Evolutionary conservation across 2,888 invertebrate genomes (phyloP).

Genomic region (Oligia strigilis): DNA sequence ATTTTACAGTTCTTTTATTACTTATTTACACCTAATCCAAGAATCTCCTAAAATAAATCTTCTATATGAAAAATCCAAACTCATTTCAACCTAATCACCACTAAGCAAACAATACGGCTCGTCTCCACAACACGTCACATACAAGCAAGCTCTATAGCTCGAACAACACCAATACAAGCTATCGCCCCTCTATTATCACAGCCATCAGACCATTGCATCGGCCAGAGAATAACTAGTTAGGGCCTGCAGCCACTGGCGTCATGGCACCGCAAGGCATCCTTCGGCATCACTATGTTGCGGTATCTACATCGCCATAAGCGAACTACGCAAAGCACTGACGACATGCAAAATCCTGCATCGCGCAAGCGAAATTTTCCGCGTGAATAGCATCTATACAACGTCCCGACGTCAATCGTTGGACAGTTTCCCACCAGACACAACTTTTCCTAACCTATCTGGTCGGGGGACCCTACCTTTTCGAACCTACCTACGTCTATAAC

Average conservation of each 20-base stretch:
- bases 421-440: no score
- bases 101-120: not conserved
- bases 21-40: no score
- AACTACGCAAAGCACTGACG: not conserved
- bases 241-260: not conserved
- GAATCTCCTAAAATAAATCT: no score
- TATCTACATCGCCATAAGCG: not conserved
- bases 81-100: not conserved
- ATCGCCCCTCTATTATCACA: slow-evolving; percentile 15
- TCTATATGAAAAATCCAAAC: not conserved
- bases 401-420: not conserved
- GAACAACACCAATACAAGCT: slow-evolving; percentile 14
- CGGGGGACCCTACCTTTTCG: no score
- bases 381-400: not conserved
- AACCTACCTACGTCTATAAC: no score
- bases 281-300: not conserved
- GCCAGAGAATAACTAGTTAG: slow-evolving; percentile 22
- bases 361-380: not conserved
- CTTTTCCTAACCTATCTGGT: no score
- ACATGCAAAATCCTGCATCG: not conserved
- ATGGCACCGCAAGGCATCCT: not conserved
- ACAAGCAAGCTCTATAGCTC: not conserved
- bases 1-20: no score
- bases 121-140: not conserved
- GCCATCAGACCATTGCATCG: slow-evolving; percentile 10